A percentile compares a stretch with the other conserved stretches of the same genome.
phyloP scores from a whole-genome alignment of 2,113 vertebrate species.

The Okapia johnstoni region DNA sequence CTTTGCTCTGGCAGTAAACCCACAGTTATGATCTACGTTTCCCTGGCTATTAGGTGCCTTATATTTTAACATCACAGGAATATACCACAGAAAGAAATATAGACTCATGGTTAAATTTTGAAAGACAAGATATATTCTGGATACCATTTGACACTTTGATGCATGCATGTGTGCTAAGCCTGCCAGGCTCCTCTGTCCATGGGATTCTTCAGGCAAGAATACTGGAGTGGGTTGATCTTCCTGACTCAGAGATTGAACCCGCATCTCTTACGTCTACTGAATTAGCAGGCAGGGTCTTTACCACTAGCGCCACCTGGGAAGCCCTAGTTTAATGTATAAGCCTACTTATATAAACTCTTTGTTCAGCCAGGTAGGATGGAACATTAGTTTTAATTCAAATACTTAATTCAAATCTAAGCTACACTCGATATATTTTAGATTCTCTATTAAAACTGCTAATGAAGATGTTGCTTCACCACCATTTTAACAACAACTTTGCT shows the following conservation, averaged over 20 bases:
- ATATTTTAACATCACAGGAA: background rate
- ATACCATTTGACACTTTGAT: background rate
- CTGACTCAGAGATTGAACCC: fast-evolving
- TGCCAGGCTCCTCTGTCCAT: background rate
- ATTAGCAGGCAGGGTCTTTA: background rate
- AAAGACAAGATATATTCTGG: background rate
- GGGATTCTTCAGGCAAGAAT: background rate
- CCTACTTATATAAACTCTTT: background rate
- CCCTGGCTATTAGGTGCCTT: background rate
- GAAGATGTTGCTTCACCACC: background rate
- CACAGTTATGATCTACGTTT: background rate
- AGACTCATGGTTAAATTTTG: background rate
- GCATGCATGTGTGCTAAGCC: background rate
- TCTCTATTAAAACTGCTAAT: background rate
- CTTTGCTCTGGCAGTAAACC: background rate
- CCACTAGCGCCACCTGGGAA: background rate
- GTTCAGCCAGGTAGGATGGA: background rate
- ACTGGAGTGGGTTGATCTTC: background rate
- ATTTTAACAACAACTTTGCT: background rate
- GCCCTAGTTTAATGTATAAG: background rate
- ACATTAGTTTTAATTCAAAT: background rate
- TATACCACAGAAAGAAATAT: background rate
- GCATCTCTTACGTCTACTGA: background rate
- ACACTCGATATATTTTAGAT: background rate
- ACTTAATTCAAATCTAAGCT: background rate